phyloP scores from a whole-genome alignment of 2,797 vertebrate genomes.

The Cirrhinus mrigala region DNA sequence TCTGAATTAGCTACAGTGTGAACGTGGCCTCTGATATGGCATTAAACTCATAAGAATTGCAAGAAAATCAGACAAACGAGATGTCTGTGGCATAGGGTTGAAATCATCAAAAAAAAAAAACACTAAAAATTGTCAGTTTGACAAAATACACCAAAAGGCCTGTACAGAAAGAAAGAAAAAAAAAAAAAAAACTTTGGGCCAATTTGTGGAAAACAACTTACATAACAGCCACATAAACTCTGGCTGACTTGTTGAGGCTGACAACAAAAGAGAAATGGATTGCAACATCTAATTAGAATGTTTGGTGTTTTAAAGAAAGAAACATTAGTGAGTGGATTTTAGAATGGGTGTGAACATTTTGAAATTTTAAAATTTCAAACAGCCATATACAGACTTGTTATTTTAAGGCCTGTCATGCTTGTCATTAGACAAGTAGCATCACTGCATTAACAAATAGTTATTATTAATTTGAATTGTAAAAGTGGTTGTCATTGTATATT shows the following conservation, averaged over 20 bases:
- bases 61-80: background rate
- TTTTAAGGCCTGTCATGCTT: background rate
- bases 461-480: background rate
- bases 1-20: conserved; percentile 6
- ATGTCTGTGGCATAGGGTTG: background rate
- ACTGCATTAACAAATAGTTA: background rate
- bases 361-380: background rate
- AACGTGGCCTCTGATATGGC: background rate
- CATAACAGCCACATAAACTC: background rate
- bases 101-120: background rate
- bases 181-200: conserved; percentile 17
- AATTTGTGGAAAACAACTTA: conserved; percentile 60
- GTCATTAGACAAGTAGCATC: background rate
- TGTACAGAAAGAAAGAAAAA: conserved; percentile 7
- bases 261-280: background rate
- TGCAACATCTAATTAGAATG: background rate
- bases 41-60: background rate
- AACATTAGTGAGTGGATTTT: background rate
- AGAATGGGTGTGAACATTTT: background rate
- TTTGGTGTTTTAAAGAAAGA: background rate
- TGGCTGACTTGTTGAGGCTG: background rate
- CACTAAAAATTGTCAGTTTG: background rate
- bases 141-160: conserved; percentile 5
- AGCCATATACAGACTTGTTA: background rate
- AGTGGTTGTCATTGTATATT: background rate